Percentiles rank a stretch among this genome's conserved stretches.
These are phyloP conservation scores for Drosophila setifemur DNA, from an alignment of 1,140 invertebrate genomes.

Conservation along the genomic window DNA sequence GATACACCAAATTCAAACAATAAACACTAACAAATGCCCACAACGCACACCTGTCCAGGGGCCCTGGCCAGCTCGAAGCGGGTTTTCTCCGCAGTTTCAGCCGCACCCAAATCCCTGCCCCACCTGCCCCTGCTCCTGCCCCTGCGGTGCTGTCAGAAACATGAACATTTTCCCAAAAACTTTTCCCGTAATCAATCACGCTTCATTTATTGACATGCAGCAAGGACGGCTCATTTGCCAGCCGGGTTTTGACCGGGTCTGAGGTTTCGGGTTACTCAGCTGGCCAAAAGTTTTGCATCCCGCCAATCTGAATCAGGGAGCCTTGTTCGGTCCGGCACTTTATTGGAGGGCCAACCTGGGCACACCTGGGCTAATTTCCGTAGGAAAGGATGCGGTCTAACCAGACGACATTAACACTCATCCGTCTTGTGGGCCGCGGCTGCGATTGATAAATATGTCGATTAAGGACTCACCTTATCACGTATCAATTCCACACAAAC, in stretches of 20 bases:
- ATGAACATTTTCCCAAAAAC: conserved; percentile 60
- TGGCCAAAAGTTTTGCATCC: conserved; percentile 58
- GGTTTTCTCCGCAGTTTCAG: not conserved
- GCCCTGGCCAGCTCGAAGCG: not conserved
- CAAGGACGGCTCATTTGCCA: conserved; percentile 55
- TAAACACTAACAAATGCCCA: conserved; percentile 52
- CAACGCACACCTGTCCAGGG: conserved; percentile 47
- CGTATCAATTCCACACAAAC: too few relatives aligned
- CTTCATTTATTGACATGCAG: conserved; percentile 76
- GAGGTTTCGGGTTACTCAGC: conserved; percentile 7
- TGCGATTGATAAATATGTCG: conserved; percentile 55
- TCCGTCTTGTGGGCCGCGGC: conserved; percentile 41
- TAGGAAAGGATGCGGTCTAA: conserved; percentile 40
- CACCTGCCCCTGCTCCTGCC: not conserved
- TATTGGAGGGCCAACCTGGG: conserved; percentile 48
- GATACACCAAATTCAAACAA: conserved; percentile 73
- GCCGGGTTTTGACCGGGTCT: not conserved
- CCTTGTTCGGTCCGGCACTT: too few relatives aligned
- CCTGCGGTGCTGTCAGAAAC: conserved; percentile 43
- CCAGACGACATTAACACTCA: conserved; percentile 37
- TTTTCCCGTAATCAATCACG: conserved; percentile 76
- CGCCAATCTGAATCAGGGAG: conserved; percentile 49
- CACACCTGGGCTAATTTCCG: conserved; percentile 47
- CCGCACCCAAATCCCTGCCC: not conserved
- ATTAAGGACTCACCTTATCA: not conserved